phyloP scores from a whole-genome alignment of 2,797 vertebrate genomes.

The Acanthiza pusilla region DNA sequence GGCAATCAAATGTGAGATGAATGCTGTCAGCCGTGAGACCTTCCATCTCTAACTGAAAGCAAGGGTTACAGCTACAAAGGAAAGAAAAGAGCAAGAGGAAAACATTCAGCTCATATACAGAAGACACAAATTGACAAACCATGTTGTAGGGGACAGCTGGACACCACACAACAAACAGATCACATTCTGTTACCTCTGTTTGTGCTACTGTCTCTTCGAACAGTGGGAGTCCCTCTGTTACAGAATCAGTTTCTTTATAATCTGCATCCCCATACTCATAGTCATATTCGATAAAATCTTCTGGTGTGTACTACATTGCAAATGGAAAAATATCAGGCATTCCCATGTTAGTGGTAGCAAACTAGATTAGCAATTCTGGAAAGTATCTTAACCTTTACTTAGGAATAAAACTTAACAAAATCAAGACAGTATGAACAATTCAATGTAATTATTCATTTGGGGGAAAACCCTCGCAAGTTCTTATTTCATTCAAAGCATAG shows the following conservation, averaged over 20 bases:
- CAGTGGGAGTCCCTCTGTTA: conserved; percentile 78
- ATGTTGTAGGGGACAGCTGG: conserved; percentile 52
- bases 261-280: conserved; percentile 94
- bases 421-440: background rate
- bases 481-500: conserved; percentile 1
- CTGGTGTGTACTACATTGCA: conserved; percentile 86
- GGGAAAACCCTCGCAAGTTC: background rate
- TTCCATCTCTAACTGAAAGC: conserved; percentile 56
- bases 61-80: conserved; percentile 4
- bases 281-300: conserved; percentile 90
- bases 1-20: background rate
- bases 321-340: conserved; percentile 75
- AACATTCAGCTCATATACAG: background rate
- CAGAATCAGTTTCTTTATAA: conserved; percentile 81
- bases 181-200: conserved; percentile 87
- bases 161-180: conserved; percentile 67
- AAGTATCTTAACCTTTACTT: conserved; percentile 60
- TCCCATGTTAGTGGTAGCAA: conserved; percentile 71
- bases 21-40: background rate
- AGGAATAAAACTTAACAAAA: conserved; percentile 53
- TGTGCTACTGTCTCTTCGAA: conserved; percentile 85
- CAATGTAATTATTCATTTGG: background rate
- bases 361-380: conserved; percentile 31
- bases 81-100: conserved; percentile 24
- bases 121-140: conserved; percentile 53